Evolutionary conservation across 2,888 invertebrate species (phyloP), one percentile per base, ranked within the genome.

Genomic region (Ophion costatus): DNA sequence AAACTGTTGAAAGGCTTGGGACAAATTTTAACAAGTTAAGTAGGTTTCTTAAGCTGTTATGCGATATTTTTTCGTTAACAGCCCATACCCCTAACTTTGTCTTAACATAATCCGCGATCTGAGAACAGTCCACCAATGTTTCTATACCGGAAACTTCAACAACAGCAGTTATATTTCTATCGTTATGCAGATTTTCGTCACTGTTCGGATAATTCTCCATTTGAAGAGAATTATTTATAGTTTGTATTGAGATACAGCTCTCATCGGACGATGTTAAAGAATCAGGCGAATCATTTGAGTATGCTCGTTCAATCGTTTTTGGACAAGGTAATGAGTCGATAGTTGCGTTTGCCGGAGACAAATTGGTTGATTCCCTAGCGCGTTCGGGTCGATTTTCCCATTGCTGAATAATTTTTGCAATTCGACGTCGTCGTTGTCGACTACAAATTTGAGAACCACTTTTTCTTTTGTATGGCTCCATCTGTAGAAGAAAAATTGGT

Each of bases 191-290:
- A 42, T 67, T 67, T 76, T 76, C 76, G 76, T 81, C 75, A 67
- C 81, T 81, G 81, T 69, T 80, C 80, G 80, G 80, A 66, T 73
- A 80, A 80, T 56, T 67, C 42, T 76, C 66, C 17, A 67, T 73
- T 81, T 29, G 80, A 81, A 81, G n/a, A 69, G 51, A 75, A 67
- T 67, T 63, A 80, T 77, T 38, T 80, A 20, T 84, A 84, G 83
- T 66, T 84, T 42, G 77, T 71, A 75, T 85, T 87, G 51, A 85
- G 86, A 82, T 74, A 83, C 64, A 84, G 86, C 87, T 88, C 79
- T 79, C 84, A 56, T 84, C 79, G 61, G 79, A 84, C 71, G 81
- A 86, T 63, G 81, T 82, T 81, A 67, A 82, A 77, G 80, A 86
- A 84, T 82, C 80, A 29, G 76, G 80, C 63, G 78, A 84, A 81